Base-by-base conservation (phyloP, 1,140 invertebrate genomes). In the Caenorhabditis latens region DNA sequence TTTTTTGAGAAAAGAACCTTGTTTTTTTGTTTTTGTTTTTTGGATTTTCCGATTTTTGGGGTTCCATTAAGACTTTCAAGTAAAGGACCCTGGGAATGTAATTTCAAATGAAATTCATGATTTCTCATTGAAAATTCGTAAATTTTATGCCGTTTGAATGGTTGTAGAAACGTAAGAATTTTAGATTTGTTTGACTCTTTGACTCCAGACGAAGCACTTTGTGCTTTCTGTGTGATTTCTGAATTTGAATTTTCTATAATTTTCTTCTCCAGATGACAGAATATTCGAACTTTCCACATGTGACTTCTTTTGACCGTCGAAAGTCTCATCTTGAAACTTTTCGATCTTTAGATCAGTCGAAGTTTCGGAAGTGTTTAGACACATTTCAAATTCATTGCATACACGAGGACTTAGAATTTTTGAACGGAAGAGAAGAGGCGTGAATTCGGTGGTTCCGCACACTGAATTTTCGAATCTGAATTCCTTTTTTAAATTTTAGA, bases 301-400 rank as follows among this genome's bases (percentile, higher is more conserved):
- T 32, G 32, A 32, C 32, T 32, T 32, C 2, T 32, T 32, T 32
- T 32, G 2, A 32, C 32, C 32, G 32, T 32, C 32, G 2, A 2
- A 32, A 32, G 32, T 32, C 32, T 32, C 32, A 32, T 32, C 32
- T 32, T 32, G 32, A 32, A 32, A 32, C 11, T 65, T 40, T 58
- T 58, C n/a, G 57, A 58, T 58, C 11, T n/a, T 58, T n/a, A 58
- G n/a, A 58, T 53, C 50, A 53, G 50, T 63, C 11, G 61, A 63
- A 63, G 21, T 63, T 21, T 40, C n/a, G n/a, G 57, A 21, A n/a
- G 32, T 4, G 3, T 46, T 71, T 46, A 2, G 65, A 71, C 9
- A n/a, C 16, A 71, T 71, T 46, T n/a, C 16, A 46, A 43, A 71
- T 71, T 71, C 65, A 71, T 43, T 71, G 42, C 65, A 71, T 71